Base-by-base conservation (phyloP, 2,113 vertebrate species). In the Halcyon malimbica region DNA sequence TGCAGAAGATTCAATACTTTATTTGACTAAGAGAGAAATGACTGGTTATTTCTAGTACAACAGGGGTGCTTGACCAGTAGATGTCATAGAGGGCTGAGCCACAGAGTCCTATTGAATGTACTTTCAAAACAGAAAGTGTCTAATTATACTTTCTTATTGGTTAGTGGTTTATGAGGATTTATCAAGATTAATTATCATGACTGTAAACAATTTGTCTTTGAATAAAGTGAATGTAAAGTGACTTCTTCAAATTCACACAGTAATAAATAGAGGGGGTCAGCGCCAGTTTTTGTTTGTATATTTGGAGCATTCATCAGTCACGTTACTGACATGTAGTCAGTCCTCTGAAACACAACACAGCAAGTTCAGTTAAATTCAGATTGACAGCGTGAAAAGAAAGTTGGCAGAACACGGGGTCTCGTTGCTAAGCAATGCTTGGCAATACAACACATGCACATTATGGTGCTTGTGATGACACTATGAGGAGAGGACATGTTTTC, bases 371-470 rank as follows among this genome's bases (percentile, higher is more conserved):
- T 95, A 97, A 97, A 97, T 97, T 96, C 96, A 96, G 96, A 96
- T 90, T 97, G 96, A 96, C 96, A 96, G 96, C 60, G 17, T 88
- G 89, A 95, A 96, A 95, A 92, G 92, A 89, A 95, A 96, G 90
- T 95, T 98, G 98, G 98, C 97, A 97, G 98, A 96, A 97, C 95
- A 96, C 73, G 83, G 79, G 92, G 91, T 94, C 95, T 97, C 0
- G 97, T 98, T 98, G 97, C 98, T 97, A 97, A 96, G 98, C 64
- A 77, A 96, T 96, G 83, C 91, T 95, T 97, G 94, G 95, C 97
- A 97, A 89, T 90, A 64, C 10, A 95, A 73, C 83, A 50, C 44
- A 53, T 1, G 16, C 79, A 78, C 64, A 57, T 83, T 83, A 92
- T 93, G 96, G 90, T 71, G 63, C 87, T 94, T 89, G 82, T 83